Conservation (phyloP, 2,888 invertebrate species). For the Cylindroiulus punctatus region DNA sequence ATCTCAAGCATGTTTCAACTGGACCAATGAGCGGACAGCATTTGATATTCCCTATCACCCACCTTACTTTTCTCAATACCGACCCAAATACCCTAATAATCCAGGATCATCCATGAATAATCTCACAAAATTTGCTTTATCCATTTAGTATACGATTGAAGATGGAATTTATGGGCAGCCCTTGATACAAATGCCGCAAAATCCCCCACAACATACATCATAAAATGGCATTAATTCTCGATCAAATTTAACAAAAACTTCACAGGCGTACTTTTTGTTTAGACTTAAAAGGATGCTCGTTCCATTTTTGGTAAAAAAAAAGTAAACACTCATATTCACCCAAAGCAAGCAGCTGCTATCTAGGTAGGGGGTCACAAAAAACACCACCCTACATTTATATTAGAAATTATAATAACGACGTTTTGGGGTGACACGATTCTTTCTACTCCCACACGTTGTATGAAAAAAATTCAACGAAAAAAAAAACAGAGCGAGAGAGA, state of each 20-base stretch:
- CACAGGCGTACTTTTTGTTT: neutral
- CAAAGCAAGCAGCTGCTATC: neutral
- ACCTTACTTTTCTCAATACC: neutral
- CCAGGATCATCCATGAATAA: neutral
- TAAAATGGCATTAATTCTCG: neutral
- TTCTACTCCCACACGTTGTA: neutral
- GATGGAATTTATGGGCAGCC: neutral
- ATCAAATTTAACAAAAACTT: neutral
- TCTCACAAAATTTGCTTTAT: no score
- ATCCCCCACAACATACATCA: neutral
- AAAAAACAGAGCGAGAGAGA: no score
- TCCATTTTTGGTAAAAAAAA: neutral
- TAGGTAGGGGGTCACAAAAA: constrained; percentile 24
- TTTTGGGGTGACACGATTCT: neutral
- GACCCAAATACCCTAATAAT: neutral
- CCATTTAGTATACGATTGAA: neutral
- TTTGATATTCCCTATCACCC: neutral
- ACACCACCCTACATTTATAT: neutral
- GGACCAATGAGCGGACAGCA: neutral
- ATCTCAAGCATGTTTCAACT: constrained; percentile 13
- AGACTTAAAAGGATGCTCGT: neutral
- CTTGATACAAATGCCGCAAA: neutral
- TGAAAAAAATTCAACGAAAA: neutral
- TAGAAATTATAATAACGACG: neutral
- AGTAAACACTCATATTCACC: neutral